Conservation (phyloP, 2,888 invertebrate species). For the Brachycybe producta region DNA sequence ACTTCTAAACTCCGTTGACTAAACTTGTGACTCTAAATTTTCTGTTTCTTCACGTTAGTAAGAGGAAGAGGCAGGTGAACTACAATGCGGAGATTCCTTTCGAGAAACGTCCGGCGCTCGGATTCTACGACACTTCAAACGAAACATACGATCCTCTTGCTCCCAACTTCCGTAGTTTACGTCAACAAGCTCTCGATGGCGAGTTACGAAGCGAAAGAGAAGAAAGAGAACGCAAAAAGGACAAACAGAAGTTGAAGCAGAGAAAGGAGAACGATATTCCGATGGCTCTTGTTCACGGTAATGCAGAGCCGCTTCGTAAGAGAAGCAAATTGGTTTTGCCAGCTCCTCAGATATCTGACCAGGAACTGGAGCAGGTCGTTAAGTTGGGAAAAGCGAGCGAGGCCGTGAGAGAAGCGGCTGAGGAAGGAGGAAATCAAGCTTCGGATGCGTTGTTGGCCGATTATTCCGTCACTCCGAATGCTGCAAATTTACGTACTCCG, state of each 20-base stretch:
- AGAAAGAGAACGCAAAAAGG: constrained; percentile 84
- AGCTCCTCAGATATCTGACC: constrained; percentile 90
- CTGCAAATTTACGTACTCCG: constrained; percentile 52
- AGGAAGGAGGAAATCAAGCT: constrained; percentile 60
- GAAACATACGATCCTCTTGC: constrained; percentile 79
- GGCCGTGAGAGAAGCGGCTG: constrained; percentile 54
- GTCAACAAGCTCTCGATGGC: constrained; percentile 87
- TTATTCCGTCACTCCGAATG: constrained; percentile 49
- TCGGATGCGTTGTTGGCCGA: constrained; percentile 81
- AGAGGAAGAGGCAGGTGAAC: constrained; percentile 71
- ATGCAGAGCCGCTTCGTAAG: constrained; percentile 68
- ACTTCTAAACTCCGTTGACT: not conserved
- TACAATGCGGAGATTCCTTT: constrained; percentile 97
- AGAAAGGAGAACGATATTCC: constrained; percentile 86
- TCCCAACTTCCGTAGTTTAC: constrained; percentile 73
- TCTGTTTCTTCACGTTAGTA: constrained; percentile 24
- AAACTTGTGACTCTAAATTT: not conserved
- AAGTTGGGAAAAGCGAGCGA: constrained; percentile 60
- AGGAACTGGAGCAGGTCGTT: constrained; percentile 55
- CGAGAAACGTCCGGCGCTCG: constrained; percentile 80
- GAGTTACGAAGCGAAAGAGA: constrained; percentile 81
- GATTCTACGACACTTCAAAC: constrained; percentile 88
- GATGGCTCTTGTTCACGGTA: constrained; percentile 60
- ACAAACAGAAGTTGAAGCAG: constrained; percentile 88
- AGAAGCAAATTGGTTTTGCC: constrained; percentile 92